phyloP scores from a whole-genome alignment of 2,797 vertebrate genomes.

The Ibycter americanus region DNA sequence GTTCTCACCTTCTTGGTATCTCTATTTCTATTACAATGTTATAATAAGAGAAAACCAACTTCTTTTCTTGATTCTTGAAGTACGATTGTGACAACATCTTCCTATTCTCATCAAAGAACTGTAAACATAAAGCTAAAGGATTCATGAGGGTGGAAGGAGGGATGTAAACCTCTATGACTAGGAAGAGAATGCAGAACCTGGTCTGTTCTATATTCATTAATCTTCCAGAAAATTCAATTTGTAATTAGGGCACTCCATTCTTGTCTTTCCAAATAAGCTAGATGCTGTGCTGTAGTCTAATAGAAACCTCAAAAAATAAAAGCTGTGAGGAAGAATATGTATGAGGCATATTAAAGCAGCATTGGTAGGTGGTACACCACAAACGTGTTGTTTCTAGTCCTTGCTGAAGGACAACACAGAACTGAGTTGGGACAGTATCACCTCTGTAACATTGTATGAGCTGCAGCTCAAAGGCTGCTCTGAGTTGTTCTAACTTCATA shows the following conservation, averaged over 20 bases:
- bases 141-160: neutral
- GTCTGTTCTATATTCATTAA: neutral
- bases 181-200: neutral
- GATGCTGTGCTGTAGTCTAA: neutral
- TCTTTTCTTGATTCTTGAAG: neutral
- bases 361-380: neutral
- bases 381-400: neutral
- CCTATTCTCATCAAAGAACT: neutral
- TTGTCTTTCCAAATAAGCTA: neutral
- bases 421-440: neutral
- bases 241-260: neutral
- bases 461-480: neutral
- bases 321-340: neutral
- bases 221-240: neutral
- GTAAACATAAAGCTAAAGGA: neutral
- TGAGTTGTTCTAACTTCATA: neutral
- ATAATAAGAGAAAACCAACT: neutral
- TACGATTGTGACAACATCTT: neutral
- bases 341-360: neutral
- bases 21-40: neutral
- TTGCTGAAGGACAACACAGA: neutral
- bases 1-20: neutral
- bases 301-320: neutral
- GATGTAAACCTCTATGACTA: neutral
- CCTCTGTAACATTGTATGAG: neutral